These are phyloP conservation scores for Dolichoris vasculosae DNA, from an alignment of 1,140 invertebrate species.

Conservation along the genomic window DNA sequence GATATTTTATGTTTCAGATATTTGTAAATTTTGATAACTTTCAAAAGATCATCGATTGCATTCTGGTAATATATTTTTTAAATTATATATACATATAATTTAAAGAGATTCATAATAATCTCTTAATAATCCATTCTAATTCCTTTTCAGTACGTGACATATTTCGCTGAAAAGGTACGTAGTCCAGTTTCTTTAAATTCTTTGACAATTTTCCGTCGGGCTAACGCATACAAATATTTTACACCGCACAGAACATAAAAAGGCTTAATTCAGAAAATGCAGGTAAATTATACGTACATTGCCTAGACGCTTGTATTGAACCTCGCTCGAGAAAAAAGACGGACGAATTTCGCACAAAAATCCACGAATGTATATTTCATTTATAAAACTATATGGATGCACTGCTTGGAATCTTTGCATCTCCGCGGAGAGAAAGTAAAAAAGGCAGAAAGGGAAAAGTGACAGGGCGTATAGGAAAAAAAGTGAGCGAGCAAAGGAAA, in stretches of 20 bases:
- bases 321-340: background rate
- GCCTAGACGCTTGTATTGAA: slow-evolving; percentile 3
- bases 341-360: background rate
- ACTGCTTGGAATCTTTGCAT: background rate
- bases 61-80: too few species aligned
- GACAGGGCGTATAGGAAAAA: background rate
- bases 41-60: too few species aligned
- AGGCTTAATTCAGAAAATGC: slow-evolving; percentile 43
- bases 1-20: too few species aligned
- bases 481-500: background rate
- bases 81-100: too few species aligned
- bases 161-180: too few species aligned
- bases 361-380: background rate
- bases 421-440: background rate
- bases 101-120: too few species aligned
- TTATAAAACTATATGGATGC: background rate
- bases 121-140: too few species aligned
- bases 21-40: too few species aligned
- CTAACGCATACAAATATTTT: background rate
- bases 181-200: too few species aligned
- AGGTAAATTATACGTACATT: slow-evolving; percentile 1
- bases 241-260: background rate
- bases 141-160: too few species aligned
- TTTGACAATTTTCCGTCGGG: too few species aligned
- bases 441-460: background rate